phyloP scores from a whole-genome alignment of 2,888 invertebrate genomes.

The Himalopsyche anomala region DNA sequence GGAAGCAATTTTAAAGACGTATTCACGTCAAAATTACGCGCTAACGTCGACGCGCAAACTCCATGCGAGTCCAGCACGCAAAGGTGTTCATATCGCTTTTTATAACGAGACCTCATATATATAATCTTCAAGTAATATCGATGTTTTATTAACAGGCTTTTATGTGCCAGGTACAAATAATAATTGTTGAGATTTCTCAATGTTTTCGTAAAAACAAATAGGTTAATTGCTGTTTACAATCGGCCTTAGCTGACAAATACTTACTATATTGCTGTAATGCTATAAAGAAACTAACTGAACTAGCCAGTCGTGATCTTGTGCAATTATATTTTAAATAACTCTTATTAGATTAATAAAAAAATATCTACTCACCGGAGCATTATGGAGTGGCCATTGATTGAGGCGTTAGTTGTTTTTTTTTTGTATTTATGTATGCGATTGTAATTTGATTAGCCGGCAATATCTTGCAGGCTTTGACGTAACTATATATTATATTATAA shows the following conservation, averaged over 20 bases:
- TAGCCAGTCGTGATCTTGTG: neutral
- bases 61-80: no score
- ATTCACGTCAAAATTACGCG: no score
- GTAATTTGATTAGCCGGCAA: neutral
- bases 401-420: neutral
- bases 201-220: neutral
- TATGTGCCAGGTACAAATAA: no score
- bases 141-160: no score
- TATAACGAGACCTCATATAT: no score
- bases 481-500: no score
- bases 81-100: no score
- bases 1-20: no score
- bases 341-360: neutral
- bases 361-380: neutral
- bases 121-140: no score
- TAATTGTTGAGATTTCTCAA: no score
- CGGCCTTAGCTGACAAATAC: neutral
- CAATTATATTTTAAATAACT: neutral
- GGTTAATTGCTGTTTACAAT: neutral
- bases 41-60: no score
- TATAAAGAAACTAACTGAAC: neutral
- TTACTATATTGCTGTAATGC: neutral
- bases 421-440: neutral
- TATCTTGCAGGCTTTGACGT: no score
- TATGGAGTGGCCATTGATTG: neutral